Evolutionary conservation across 2,797 vertebrate genomes (phyloP), one percentile per base, ranked within the genome.

Genomic region (Thalassophryne amazonica): DNA sequence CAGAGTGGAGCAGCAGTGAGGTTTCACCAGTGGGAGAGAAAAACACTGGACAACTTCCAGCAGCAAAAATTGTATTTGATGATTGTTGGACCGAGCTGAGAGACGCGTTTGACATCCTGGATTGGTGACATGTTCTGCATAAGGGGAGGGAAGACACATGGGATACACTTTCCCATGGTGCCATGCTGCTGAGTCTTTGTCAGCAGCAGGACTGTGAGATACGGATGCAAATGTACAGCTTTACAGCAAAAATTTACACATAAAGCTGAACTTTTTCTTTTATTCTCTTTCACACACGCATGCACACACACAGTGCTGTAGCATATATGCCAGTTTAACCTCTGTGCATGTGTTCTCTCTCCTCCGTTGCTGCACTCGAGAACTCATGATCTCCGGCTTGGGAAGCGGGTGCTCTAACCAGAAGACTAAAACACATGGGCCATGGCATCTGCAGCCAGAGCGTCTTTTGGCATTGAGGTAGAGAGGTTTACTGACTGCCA

Each of bases 41-140:
- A 22, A 24, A 17, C 4, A 40, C 6, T 78, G 78, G 73, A 61
- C 28, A 4, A 3, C 36, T 74, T 56, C 69, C 56, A 76, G 60
- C 33, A 51, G 49, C 67, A 68, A 63, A 47, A 76, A 40, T 41
- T 63, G 36, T 32, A 53, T 69, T 57, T 71, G 60, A 71, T 72
- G 54, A 45, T 38, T 31, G 39, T 25, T 59, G 74, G 45, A 51
- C 31, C 5, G 10, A 61, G 27, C 9, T 54, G 57, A 76, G 41
- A 64, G 69, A 56, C 24, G 6, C 55, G 60, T 53, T 54, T 73
- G 45, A 68, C 15, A 31, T 43, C 34, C 40, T 34, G 20, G 10
- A 48, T 48, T 60, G 70, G 57, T 17, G 46, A 36, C 35, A 36
- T 25, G 24, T n/a, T 37, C 35, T 23, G 23, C 13, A 3, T n/a